Evolutionary conservation across 2,888 invertebrate species (phyloP), one percentile per base, ranked within the genome.

Genomic region (Villa cingulata): DNA sequence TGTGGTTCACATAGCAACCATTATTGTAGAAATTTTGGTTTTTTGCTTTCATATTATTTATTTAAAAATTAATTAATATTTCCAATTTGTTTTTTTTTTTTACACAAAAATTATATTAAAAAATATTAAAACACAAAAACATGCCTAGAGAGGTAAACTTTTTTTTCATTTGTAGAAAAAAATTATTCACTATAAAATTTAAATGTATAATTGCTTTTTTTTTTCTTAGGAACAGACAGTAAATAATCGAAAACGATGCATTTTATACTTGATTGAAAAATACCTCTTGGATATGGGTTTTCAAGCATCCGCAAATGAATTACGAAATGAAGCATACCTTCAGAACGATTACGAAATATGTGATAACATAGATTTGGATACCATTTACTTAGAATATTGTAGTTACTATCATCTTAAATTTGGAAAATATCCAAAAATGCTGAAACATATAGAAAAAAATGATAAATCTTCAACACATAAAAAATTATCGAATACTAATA

Each of bases 331-430:
- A 66, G 86, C 88, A 0, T 78, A 77, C 38, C 70, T 91, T 12
- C 57, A 60, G n/a, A 73, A 81, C 1, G 74, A 74, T 7, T 80
- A 78, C 60, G 74, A 78, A 59, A 74, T 92, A 36, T 95, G 94
- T 66, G 95, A 95, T 61, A 95, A 95, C 60, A 79, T 95, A 48
- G 91, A 92, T 64, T 70, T 95, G 61, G 86, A 87, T 53, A 83
- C 85, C 38, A 84, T 95, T 55, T 70, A 94, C 49, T 80, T 88
- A 73, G 92, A 94, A 59, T 95, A 86, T 66, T 84, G 83, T 61
- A 84, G 85, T 53, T 94, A 86, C 68, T 89, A 86, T 65, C 77
- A 81, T 58, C 72, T 86, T 39, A 81, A 87, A 59, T 94, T 89
- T 71, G 85, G 86, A 64, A 88, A 85, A 64, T 80, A 83, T 63